phyloP scores from a whole-genome alignment of 2,113 vertebrate genomes.

The Colinus virginianus region DNA sequence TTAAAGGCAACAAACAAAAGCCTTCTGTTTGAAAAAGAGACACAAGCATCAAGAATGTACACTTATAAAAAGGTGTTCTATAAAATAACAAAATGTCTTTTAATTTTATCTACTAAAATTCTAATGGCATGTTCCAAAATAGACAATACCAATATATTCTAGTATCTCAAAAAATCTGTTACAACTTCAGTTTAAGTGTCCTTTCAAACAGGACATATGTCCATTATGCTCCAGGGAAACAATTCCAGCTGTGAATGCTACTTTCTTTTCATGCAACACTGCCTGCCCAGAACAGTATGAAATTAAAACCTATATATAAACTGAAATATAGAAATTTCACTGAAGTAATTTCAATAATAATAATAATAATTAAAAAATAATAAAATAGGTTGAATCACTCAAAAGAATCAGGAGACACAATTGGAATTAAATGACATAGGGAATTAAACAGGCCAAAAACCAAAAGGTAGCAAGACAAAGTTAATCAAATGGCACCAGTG shows the following conservation, averaged over 20 bases:
- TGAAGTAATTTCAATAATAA: background rate
- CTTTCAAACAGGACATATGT: background rate
- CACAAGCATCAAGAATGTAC: background rate
- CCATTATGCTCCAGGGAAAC: background rate
- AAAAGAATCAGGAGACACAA: constrained; percentile 30
- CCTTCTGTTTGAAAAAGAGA: background rate
- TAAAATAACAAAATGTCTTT: background rate
- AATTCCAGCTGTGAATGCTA: background rate
- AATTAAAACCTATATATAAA: background rate
- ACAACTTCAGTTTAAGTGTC: background rate
- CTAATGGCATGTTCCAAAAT: background rate
- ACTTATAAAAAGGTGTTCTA: background rate
- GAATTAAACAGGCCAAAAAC: constrained; percentile 35
- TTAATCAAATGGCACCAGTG: constrained; percentile 46
- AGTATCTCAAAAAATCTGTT: background rate
- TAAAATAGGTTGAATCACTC: background rate
- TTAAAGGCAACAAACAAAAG: background rate
- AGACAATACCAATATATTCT: background rate
- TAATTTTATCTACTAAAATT: background rate
- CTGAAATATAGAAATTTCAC: background rate
- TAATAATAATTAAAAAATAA: background rate
- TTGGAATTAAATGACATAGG: constrained; percentile 23
- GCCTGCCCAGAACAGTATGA: background rate
- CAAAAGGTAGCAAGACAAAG: constrained; percentile 14
- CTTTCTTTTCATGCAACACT: background rate